phyloP scores from a whole-genome alignment of 2,888 invertebrate species.

The Phytoseiulus persimilis region DNA sequence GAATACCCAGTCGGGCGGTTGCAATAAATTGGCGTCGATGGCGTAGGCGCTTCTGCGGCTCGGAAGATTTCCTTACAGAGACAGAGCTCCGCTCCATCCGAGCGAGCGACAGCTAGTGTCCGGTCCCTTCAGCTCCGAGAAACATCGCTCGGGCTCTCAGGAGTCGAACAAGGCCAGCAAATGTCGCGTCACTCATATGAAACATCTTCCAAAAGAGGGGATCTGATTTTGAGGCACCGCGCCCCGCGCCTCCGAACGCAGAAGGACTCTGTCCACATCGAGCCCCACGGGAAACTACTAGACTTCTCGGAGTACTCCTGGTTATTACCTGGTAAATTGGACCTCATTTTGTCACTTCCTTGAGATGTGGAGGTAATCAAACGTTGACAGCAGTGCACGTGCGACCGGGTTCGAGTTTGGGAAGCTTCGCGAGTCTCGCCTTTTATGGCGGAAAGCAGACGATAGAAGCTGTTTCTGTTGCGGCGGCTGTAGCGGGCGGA shows the following conservation, averaged over 20 bases:
- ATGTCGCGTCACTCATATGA: neutral
- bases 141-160: no score
- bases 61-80: no score
- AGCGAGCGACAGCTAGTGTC: no score
- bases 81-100: no score
- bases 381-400: neutral
- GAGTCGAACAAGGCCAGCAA: neutral
- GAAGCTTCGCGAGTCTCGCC: neutral
- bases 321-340: neutral
- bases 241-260: neutral
- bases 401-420: neutral
- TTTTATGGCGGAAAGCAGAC: conserved; percentile 5
- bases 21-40: no score
- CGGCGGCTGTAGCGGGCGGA: no score
- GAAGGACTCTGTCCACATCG: neutral
- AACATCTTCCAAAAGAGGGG: neutral
- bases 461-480: neutral
- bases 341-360: neutral
- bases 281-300: neutral
- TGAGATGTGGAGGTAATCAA: neutral
- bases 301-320: neutral
- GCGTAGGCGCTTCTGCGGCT: no score
- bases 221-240: neutral
- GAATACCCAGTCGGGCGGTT: no score
- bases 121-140: no score